Percentiles rank a stretch among this genome's conserved stretches.
Evolutionary conservation across 2,113 vertebrate species (phyloP).

Genomic region (Tupaia chinensis): DNA sequence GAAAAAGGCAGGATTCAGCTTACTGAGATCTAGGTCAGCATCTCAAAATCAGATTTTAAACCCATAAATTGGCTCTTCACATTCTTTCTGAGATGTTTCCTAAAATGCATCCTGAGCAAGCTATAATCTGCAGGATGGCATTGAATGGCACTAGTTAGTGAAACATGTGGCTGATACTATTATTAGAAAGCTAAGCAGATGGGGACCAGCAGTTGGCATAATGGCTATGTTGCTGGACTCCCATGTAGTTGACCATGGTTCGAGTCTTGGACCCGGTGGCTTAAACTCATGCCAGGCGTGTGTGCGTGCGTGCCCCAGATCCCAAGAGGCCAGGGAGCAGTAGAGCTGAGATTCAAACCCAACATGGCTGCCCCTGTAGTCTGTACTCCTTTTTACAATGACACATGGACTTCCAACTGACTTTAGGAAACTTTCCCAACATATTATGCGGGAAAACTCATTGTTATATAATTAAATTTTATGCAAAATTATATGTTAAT

Average conservation of each 20-base stretch:
- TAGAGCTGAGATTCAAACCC: background rate
- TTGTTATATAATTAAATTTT: constrained; percentile 48
- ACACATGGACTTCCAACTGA: background rate
- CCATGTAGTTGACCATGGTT: too few species aligned
- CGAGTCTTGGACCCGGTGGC: too few species aligned
- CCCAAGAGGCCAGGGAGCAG: background rate
- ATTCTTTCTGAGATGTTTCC: constrained; percentile 10
- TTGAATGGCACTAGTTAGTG: background rate
- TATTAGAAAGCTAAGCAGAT: constrained; percentile 25
- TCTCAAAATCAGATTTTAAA: background rate
- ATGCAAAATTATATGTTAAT: constrained; percentile 45
- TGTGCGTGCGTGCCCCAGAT: too few species aligned
- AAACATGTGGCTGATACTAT: background rate
- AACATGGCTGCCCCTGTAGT: background rate
- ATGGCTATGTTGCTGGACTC: too few species aligned
- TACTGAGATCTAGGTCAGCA: background rate
- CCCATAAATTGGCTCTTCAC: background rate
- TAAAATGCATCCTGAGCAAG: constrained; percentile 22
- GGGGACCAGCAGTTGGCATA: too few species aligned
- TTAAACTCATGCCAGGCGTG: too few species aligned
- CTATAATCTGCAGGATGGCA: background rate
- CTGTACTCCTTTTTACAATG: background rate
- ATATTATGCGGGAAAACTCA: background rate
- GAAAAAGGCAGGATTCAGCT: background rate
- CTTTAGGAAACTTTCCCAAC: background rate